Conservation (phyloP, 2,113 vertebrate genomes). For the Marcusenius ussheri region DNA sequence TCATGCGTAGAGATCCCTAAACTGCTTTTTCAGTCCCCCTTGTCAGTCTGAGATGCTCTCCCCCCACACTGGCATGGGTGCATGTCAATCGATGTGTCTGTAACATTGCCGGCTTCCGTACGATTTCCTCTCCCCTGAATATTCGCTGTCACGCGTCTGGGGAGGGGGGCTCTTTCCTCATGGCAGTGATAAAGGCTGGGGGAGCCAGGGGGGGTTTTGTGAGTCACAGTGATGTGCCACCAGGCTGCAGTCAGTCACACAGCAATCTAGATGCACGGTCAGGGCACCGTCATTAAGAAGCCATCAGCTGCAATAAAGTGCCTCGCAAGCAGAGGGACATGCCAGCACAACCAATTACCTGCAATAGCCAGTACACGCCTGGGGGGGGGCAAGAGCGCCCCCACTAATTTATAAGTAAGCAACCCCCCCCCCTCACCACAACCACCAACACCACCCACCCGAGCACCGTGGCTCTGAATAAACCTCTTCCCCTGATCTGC, state of each 20-base stretch:
- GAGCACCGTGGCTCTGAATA: background rate
- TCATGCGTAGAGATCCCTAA: background rate
- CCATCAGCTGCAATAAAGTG: constrained; percentile 64
- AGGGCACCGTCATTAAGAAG: constrained; percentile 67
- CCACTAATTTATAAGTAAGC: constrained; percentile 22
- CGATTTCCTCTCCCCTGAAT: background rate
- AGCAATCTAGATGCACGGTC: constrained; percentile 72
- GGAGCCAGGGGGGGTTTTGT: background rate
- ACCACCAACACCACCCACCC: background rate
- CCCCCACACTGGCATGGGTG: background rate
- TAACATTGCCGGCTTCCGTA: background rate
- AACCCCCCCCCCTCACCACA: background rate
- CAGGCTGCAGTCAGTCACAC: constrained; percentile 62
- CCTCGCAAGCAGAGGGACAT: constrained; percentile 22
- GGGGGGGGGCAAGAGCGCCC: constrained; percentile 8
- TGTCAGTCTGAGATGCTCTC: background rate
- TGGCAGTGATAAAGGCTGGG: constrained; percentile 56
- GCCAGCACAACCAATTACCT: constrained; percentile 34
- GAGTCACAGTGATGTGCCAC: constrained; percentile 33
- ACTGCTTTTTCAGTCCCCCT: constrained; percentile 7
- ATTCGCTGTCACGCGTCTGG: background rate
- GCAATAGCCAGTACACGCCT: background rate
- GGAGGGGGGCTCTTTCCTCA: constrained; percentile 50
- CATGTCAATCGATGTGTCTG: background rate
- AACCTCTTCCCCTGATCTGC: background rate